Percentiles rank a stretch among this genome's conserved stretches.
Conservation (phyloP, 2,113 vertebrate species). For the Phylloscopus trochiloides region DNA sequence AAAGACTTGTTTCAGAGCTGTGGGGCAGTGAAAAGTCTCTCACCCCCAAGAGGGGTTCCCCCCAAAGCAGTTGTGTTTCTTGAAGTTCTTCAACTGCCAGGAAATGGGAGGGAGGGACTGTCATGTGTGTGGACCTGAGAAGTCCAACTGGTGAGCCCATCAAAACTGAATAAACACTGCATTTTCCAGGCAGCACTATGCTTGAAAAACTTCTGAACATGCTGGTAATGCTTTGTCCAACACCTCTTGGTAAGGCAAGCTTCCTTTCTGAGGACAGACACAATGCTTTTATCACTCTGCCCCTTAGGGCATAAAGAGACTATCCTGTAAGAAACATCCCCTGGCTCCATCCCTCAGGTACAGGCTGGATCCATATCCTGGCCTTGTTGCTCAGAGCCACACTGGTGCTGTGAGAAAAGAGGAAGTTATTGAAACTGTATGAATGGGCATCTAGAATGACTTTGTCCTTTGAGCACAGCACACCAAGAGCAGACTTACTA, state of each 20-base stretch:
- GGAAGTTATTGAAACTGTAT: background rate
- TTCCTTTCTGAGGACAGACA: background rate
- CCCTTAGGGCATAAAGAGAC: background rate
- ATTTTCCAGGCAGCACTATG: background rate
- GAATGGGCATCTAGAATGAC: background rate
- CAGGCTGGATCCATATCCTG: background rate
- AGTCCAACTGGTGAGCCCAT: background rate
- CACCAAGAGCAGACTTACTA: background rate
- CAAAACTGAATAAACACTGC: background rate
- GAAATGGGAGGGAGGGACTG: rapidly evolving
- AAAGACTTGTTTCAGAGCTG: background rate
- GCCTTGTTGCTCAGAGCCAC: background rate
- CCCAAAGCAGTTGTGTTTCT: background rate
- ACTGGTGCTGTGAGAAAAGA: background rate
- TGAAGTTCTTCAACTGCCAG: background rate
- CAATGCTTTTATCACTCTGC: background rate
- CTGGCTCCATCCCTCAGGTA: background rate
- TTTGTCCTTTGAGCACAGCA: background rate
- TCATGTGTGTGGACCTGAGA: rapidly evolving
- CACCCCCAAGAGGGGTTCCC: background rate
- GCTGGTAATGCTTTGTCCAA: background rate
- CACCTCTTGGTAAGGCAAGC: background rate
- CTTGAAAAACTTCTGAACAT: background rate
- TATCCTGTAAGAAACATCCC: background rate
- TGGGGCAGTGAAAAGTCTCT: background rate